Evolutionary conservation across 2,113 vertebrate species (phyloP), one percentile per base, ranked within the genome.

Genomic region (Rallus limicola): DNA sequence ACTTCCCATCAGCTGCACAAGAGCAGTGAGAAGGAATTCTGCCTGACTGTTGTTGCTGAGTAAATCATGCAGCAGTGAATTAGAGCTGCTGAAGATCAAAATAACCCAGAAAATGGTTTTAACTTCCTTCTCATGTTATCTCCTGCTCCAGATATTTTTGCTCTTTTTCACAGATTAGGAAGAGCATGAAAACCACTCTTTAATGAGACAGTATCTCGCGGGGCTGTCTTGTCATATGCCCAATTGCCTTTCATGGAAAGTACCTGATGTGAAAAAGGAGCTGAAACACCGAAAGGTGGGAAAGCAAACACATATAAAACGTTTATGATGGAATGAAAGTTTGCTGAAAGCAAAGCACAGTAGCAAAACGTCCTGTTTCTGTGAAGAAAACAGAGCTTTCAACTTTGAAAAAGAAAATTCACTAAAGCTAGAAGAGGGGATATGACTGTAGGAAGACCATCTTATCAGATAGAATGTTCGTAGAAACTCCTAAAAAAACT

Each of bases 1-100:
- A 28, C 16, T 4, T 19, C 9, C 42, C 29, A 4, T 55, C 1
- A 0, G 11, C 75, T 64, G 26, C 31, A 40, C 0, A 3, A 74
- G n/a, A 65, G 31, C 31, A 28, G 31, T 28, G 40, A n/a, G 31
- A 40, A 48, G n/a, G 55, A 71, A n/a, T 28, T 29, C 21, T 79
- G 25, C 38, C 34, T 68, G 28, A 1, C 24, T 88, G 34, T 79
- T 1, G 0, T 48, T 74, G 12, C 50, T 40, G 17, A 56, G 33
- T 74, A 81, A 77, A 25, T 60, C 29, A 21, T 16, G 38, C 42
- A 88, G 26, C 23, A 52, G 36, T 33, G 26, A 82, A 53, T 81
- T 52, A 64, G 26, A 76, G 28, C 11, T 56, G 34, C 3, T 68
- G n/a, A 86, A 90, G 65, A 69, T 25, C 13, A 74, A 86, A 93